These are phyloP conservation scores for Diogma glabrata DNA, from an alignment of 2,888 invertebrate species.

Conservation along the genomic window DNA sequence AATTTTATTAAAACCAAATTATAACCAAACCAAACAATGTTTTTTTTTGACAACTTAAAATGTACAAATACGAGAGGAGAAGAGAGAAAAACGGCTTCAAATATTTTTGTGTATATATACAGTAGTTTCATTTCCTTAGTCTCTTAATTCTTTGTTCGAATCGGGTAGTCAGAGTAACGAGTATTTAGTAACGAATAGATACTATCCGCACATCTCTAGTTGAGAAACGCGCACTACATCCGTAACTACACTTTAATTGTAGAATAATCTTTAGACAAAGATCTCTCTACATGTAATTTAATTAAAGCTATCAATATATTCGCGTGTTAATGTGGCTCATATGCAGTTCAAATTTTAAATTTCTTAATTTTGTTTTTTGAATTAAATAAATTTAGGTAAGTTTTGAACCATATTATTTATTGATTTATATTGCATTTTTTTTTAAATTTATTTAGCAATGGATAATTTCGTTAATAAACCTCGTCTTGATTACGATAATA, in stretches of 20 bases:
- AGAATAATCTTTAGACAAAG: not conserved
- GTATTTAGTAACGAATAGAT: not conserved
- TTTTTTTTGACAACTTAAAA: no score
- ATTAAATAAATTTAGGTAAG: not conserved
- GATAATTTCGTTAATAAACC: not conserved
- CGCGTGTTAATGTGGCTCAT: not conserved
- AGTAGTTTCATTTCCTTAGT: no score
- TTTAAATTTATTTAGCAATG: not conserved
- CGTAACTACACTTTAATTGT: not conserved
- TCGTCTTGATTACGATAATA: not conserved
- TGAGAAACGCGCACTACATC: not conserved
- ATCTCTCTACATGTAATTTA: not conserved
- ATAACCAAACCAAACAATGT: no score
- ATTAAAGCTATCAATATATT: not conserved
- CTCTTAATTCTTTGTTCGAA: no score
- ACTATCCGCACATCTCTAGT: not conserved
- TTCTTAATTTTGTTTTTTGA: no score
- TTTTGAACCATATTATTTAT: not conserved
- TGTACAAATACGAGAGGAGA: no score
- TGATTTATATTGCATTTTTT: not conserved
- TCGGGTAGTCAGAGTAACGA: not conserved
- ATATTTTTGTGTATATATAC: no score
- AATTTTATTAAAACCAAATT: no score
- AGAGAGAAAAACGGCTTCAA: no score
- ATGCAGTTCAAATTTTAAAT: not conserved